Evolutionary conservation across 92 coral and sea anemone genomes (phyloP).

Genomic region (Montipora capitata): DNA sequence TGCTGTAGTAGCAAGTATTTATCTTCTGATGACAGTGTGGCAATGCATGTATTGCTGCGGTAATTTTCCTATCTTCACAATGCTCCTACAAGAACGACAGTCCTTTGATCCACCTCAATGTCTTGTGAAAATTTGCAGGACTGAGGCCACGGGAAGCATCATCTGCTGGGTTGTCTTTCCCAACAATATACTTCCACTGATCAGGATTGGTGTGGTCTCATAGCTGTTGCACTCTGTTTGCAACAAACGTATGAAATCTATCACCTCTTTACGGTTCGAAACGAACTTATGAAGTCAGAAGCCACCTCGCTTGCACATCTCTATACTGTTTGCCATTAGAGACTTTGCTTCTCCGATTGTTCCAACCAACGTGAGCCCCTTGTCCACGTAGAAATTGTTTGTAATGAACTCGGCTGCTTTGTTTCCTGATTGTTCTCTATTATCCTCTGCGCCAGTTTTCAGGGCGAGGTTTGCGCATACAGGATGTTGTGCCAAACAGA

Average conservation of each 20-base stretch:
- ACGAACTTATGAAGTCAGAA: too few species aligned
- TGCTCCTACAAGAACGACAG: conserved; percentile 9
- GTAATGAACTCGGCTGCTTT: too few species aligned
- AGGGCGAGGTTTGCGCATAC: too few species aligned
- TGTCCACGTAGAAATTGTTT: too few species aligned
- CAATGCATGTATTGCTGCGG: not conserved
- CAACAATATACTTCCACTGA: conserved; percentile 9
- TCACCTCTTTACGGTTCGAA: too few species aligned
- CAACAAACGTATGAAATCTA: conserved; percentile 1
- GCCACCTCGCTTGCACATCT: too few species aligned
- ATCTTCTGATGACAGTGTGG: not conserved
- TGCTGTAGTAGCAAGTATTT: not conserved
- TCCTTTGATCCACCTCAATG: conserved; percentile 26
- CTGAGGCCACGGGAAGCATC: conserved; percentile 8
- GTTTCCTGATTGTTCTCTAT: too few species aligned
- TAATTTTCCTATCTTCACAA: not conserved
- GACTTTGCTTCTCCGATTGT: too few species aligned
- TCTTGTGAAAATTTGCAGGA: conserved; percentile 7
- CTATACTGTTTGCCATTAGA: too few species aligned
- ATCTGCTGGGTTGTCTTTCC: conserved; percentile 12
- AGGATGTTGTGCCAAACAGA: too few species aligned
- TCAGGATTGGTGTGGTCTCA: not conserved
- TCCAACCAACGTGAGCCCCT: too few species aligned
- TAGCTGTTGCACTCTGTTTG: not conserved
- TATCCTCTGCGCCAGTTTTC: too few species aligned